A percentile compares a stretch with the other conserved stretches of the same genome.
These are phyloP conservation scores for Athalia cordata DNA, from an alignment of 2,888 invertebrate species.

Conservation along the genomic window DNA sequence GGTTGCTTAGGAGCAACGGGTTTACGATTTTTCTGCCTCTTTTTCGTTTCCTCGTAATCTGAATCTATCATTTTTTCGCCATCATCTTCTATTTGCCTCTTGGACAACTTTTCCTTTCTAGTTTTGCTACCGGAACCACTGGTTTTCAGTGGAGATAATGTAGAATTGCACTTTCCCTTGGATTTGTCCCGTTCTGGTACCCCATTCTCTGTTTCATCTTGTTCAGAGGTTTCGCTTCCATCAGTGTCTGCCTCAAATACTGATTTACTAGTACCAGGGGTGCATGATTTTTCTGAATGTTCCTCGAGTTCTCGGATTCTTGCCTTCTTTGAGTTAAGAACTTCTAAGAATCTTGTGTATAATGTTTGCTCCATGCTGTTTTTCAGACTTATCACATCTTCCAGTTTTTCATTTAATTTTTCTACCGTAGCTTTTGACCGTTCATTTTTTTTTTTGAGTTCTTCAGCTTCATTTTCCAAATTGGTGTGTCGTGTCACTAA, in stretches of 20 bases:
- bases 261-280: too few species aligned
- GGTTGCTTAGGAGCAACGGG: not conserved
- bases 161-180: too few species aligned
- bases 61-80: slow-evolving; percentile 10
- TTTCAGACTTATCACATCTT: not conserved
- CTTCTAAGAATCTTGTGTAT: not conserved
- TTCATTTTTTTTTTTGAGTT: not conserved
- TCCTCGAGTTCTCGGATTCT: slow-evolving; percentile 1
- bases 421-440: not conserved
- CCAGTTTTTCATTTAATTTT: not conserved
- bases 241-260: not conserved
- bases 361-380: not conserved
- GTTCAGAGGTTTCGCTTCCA: not conserved
- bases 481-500: not conserved
- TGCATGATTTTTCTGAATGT: not conserved
- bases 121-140: not conserved
- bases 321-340: slow-evolving; percentile 27
- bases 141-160: too few species aligned
- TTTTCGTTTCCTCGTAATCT: not conserved
- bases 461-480: not conserved
- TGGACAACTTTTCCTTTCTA: not conserved
- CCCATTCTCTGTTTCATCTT: not conserved
- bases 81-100: slow-evolving; percentile 1
- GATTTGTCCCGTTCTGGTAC: too few species aligned
- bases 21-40: not conserved